A percentile compares a stretch with the other conserved stretches of the same genome.
Evolutionary conservation across 2,113 vertebrate genomes (phyloP).

Genomic region (Ariopsis seemanni): DNA sequence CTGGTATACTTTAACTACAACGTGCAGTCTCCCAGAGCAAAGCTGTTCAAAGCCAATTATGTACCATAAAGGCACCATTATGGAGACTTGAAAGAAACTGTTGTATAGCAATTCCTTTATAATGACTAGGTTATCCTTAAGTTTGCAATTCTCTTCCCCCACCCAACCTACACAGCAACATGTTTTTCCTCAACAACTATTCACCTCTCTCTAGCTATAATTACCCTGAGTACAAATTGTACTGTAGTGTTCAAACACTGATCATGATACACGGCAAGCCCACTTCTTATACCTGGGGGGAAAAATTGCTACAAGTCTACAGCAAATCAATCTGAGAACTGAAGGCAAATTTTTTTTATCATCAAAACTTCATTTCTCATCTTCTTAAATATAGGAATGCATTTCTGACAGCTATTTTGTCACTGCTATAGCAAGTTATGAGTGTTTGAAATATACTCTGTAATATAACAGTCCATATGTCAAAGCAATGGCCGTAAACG

Average conservation of each 20-base stretch:
- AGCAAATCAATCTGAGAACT: not conserved
- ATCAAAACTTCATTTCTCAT: too few species aligned
- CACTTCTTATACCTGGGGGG: not conserved
- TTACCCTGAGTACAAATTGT: constrained; percentile 21
- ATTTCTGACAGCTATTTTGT: too few species aligned
- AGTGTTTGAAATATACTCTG: too few species aligned
- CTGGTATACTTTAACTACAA: not conserved
- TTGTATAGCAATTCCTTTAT: constrained; percentile 2
- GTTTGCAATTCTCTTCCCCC: not conserved
- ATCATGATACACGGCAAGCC: constrained; percentile 3
- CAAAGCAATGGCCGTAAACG: too few species aligned
- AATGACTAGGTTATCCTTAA: constrained; percentile 24
- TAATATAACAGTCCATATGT: too few species aligned
- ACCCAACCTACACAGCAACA: constrained; percentile 25
- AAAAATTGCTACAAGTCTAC: not conserved
- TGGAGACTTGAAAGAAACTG: not conserved
- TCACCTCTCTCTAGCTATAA: constrained; percentile 21
- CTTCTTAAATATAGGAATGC: too few species aligned
- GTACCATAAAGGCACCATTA: constrained; percentile 8
- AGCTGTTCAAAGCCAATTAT: not conserved
- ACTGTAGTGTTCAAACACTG: constrained; percentile 4
- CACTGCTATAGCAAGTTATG: too few species aligned
- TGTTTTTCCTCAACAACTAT: constrained; percentile 24
- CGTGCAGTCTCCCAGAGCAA: not conserved
- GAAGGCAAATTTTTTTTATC: too few species aligned